These are phyloP conservation scores for Echinometra lucunter DNA, from an alignment of 53 echinoderm and acorn worm genomes.

Conservation along the genomic window DNA sequence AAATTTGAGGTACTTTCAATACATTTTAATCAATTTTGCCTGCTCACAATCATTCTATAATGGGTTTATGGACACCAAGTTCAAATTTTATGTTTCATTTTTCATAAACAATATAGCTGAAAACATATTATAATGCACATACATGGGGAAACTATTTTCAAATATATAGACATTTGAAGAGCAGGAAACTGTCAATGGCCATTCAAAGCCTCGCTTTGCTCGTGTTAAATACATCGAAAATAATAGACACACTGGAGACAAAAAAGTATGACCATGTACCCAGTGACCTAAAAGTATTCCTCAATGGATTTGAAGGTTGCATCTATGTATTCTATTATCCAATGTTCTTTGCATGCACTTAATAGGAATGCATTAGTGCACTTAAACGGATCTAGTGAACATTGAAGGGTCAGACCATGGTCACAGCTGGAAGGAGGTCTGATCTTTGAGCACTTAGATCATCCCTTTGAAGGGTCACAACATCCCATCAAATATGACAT, in stretches of 20 bases:
- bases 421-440: background rate
- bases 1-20: too few species aligned
- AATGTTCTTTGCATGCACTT: background rate
- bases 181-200: too few species aligned
- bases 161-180: too few species aligned
- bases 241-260: background rate
- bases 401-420: background rate
- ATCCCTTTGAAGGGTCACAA: background rate
- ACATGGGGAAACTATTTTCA: too few species aligned
- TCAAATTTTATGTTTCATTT: too few species aligned
- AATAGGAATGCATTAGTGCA: slow-evolving; percentile 27
- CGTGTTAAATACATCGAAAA: background rate
- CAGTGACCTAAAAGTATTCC: too few species aligned
- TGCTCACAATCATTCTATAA: too few species aligned
- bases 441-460: slow-evolving; percentile 1
- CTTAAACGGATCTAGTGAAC: background rate
- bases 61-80: too few species aligned
- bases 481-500: slow-evolving; percentile 29
- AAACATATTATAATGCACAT: too few species aligned
- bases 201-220: background rate
- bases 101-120: too few species aligned
- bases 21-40: too few species aligned
- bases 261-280: background rate
- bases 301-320: background rate
- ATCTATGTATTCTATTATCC: too few species aligned